These are phyloP conservation scores for Perca flavescens DNA, from an alignment of 2,113 vertebrate genomes.

Conservation along the genomic window DNA sequence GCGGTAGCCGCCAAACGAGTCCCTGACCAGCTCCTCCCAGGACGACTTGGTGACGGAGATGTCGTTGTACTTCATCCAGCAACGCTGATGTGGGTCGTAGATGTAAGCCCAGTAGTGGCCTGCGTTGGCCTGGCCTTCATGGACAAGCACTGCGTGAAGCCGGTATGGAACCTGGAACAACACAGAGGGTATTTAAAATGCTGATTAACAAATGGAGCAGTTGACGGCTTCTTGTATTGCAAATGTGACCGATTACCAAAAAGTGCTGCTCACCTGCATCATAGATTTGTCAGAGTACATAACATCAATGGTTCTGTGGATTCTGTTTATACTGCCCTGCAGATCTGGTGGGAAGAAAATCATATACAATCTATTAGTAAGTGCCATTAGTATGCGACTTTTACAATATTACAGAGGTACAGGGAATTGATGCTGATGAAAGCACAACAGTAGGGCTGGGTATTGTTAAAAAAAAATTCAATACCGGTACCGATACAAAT, in stretches of 20 bases:
- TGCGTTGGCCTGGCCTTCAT: conserved; percentile 97
- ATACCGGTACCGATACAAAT: no score
- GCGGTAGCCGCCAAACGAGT: conserved; percentile 97
- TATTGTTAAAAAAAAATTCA: no score
- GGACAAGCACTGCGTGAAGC: conserved; percentile 96
- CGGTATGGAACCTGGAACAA: conserved; percentile 92
- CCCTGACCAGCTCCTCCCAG: conserved; percentile 97
- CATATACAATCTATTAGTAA: neutral
- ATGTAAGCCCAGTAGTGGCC: conserved; percentile 99
- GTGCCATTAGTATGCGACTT: neutral
- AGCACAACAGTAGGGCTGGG: neutral
- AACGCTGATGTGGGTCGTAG: conserved; percentile 91
- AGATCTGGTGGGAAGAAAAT: conserved; percentile 86
- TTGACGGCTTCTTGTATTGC: neutral
- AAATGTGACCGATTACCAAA: fast-evolving
- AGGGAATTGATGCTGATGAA: neutral
- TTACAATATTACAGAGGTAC: neutral
- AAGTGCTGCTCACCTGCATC: conserved; percentile 89
- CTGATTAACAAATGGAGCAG: neutral
- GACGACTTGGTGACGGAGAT: conserved; percentile 97
- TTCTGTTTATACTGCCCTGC: conserved; percentile 96
- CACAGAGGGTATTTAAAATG: neutral
- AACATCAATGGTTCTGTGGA: conserved; percentile 96
- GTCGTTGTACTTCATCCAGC: conserved; percentile 99
- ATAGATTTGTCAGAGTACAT: conserved; percentile 99